phyloP scores from a whole-genome alignment of 1,140 invertebrate species.

The Rhopalosiphum maidis region DNA sequence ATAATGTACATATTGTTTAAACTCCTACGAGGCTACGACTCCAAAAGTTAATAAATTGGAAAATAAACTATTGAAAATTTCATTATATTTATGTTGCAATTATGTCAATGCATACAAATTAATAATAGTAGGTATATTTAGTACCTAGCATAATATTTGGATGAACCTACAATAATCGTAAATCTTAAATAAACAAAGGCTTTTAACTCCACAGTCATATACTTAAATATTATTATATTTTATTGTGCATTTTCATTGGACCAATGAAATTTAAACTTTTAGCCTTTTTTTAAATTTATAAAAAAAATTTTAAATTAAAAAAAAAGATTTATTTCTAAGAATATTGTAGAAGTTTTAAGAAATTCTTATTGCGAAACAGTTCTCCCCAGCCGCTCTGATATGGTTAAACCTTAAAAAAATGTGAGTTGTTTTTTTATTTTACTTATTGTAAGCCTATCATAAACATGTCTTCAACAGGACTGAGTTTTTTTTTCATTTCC shows the following conservation, averaged over 20 bases:
- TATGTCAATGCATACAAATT: background rate
- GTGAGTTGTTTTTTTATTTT: background rate
- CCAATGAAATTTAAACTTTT: background rate
- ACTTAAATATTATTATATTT: too few relatives aligned
- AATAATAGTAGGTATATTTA: background rate
- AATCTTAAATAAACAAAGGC: background rate
- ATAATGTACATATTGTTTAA: background rate
- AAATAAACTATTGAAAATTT: background rate
- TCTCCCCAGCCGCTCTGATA: background rate
- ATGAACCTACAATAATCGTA: background rate
- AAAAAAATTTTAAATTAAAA: too few relatives aligned
- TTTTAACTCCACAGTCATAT: too few relatives aligned
- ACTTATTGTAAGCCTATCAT: conserved; percentile 37
- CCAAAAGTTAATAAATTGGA: background rate
- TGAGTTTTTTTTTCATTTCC: conserved; percentile 26
- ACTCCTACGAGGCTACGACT: too few relatives aligned
- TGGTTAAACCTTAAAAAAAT: background rate
- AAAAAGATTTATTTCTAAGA: background rate
- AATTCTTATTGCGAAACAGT: background rate
- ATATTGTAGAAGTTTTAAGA: background rate
- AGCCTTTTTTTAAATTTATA: background rate
- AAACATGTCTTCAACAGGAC: conserved; percentile 36
- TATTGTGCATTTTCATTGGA: background rate
- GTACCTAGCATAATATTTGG: background rate
- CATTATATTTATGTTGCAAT: background rate